A percentile compares a stretch with the other conserved stretches of the same genome.
Evolutionary conservation across 2,113 vertebrate species (phyloP).

Genomic region (Laticauda laticaudata): DNA sequence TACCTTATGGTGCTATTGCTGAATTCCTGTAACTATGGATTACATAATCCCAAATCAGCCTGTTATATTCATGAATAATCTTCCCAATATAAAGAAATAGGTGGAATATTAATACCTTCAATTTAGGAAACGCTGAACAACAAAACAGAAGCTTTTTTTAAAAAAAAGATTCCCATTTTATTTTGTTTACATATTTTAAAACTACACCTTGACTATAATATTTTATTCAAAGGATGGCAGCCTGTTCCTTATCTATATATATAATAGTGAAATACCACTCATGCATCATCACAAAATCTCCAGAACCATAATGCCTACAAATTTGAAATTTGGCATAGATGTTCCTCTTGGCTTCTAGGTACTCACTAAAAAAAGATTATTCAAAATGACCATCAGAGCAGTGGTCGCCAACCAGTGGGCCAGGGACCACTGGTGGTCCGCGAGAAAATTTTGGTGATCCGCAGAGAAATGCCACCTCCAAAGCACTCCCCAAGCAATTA

Average conservation of each 20-base stretch:
- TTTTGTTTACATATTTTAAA: neutral
- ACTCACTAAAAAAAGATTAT: too few relatives aligned
- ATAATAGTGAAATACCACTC: too few relatives aligned
- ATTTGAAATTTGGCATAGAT: too few relatives aligned
- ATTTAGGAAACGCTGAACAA: neutral
- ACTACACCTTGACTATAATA: neutral
- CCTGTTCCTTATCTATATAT: neutral
- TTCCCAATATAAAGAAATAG: neutral
- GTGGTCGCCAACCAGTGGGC: too few relatives aligned
- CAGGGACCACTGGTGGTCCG: too few relatives aligned
- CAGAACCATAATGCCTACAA: too few relatives aligned
- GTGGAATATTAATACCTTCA: neutral
- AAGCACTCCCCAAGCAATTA: too few relatives aligned
- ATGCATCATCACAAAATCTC: too few relatives aligned
- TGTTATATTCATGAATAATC: neutral
- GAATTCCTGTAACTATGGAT: neutral
- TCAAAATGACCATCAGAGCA: too few relatives aligned
- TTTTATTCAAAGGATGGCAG: neutral
- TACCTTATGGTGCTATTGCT: neutral
- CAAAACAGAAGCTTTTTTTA: neutral
- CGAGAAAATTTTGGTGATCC: too few relatives aligned
- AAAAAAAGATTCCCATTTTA: neutral
- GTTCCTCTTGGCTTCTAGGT: too few relatives aligned
- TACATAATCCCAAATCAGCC: neutral
- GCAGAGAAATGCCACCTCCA: too few relatives aligned